phyloP scores from a whole-genome alignment of 2,797 vertebrate genomes.

The Gambelia wislizenii region DNA sequence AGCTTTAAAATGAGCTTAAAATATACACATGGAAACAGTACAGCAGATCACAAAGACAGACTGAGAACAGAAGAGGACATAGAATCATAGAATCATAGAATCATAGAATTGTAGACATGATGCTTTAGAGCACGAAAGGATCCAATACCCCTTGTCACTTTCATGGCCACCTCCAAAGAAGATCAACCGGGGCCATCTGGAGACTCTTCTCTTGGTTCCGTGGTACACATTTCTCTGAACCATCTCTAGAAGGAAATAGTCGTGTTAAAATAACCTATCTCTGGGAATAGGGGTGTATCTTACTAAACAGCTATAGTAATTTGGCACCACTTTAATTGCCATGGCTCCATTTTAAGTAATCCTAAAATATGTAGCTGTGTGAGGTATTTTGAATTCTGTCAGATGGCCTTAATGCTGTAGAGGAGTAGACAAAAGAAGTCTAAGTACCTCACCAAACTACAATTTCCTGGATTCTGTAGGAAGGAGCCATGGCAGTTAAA shows the following conservation, averaged over 20 bases:
- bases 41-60: background rate
- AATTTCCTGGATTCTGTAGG: too few species aligned
- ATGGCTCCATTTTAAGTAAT: too few species aligned
- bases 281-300: background rate
- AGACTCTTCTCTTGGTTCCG: slow-evolving; percentile 60
- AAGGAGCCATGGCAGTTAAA: too few species aligned
- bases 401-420: too few species aligned
- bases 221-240: slow-evolving; percentile 65
- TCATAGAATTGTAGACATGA: too few species aligned
- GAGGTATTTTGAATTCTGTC: too few species aligned
- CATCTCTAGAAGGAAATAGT: slow-evolving; percentile 65
- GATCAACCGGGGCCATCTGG: slow-evolving; percentile 41
- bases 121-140: background rate
- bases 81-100: too few species aligned
- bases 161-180: background rate
- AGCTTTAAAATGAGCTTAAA: background rate
- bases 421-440: too few species aligned
- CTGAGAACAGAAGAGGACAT: background rate
- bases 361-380: too few species aligned
- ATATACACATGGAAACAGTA: background rate
- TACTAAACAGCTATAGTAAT: too few species aligned
- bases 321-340: too few species aligned
- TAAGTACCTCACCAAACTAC: too few species aligned
- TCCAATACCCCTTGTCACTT: slow-evolving; percentile 51
- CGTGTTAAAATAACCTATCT: background rate